phyloP scores from a whole-genome alignment of 2,888 invertebrate species.

The Erynnis tages region DNA sequence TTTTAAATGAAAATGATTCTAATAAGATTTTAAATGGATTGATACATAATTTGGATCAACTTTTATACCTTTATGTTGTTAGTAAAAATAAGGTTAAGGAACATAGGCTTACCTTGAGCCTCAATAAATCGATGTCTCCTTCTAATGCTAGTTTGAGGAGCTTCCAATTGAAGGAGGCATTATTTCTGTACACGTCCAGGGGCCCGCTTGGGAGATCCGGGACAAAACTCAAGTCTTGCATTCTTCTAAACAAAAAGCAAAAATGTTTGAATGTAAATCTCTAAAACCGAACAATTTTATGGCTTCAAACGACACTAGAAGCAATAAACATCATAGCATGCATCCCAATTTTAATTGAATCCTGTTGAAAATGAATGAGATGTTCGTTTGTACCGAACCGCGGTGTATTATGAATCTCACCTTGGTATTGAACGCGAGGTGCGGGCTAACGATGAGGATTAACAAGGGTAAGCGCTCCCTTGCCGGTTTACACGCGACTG shows the following conservation, averaged over 20 bases:
- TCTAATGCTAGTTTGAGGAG: constrained; percentile 89
- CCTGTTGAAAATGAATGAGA: constrained; percentile 9
- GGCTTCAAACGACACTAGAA: not conserved
- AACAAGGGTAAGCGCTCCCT: constrained; percentile 27
- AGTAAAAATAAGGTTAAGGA: too few species aligned
- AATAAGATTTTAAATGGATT: not conserved
- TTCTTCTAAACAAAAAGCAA: constrained; percentile 53
- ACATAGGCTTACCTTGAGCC: constrained; percentile 88
- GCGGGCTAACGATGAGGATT: constrained; percentile 24
- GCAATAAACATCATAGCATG: not conserved
- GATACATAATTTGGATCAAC: too few species aligned
- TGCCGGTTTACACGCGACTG: constrained; percentile 34
- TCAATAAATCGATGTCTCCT: constrained; percentile 85
- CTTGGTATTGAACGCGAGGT: constrained; percentile 33
- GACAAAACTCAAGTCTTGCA: constrained; percentile 83
- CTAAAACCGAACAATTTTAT: not conserved
- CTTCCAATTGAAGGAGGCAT: constrained; percentile 94
- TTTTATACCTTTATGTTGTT: not conserved
- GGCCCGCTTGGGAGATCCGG: constrained; percentile 88
- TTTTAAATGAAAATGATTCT: too few species aligned
- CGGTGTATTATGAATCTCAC: constrained; percentile 27
- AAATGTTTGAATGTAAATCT: constrained; percentile 28
- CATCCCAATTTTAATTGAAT: constrained; percentile 16
- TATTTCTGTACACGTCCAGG: constrained; percentile 88
- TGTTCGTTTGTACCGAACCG: constrained; percentile 11